These are phyloP conservation scores for Orchesellides sinensis DNA, from an alignment of 2,888 invertebrate genomes.

Conservation along the genomic window DNA sequence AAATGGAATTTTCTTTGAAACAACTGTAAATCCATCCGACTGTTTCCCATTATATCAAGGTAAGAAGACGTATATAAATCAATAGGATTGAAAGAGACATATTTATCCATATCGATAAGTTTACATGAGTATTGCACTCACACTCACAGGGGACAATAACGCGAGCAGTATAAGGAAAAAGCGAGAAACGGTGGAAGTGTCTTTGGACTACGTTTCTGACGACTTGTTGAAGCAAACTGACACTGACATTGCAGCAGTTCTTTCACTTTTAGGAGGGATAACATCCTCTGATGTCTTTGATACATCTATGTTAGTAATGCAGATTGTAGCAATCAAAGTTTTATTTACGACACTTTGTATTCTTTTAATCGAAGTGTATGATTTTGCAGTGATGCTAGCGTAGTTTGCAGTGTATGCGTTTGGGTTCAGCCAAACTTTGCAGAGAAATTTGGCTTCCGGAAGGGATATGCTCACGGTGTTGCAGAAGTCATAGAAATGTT, in stretches of 20 bases:
- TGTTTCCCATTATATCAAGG: too few species aligned
- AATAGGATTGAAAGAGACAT: too few species aligned
- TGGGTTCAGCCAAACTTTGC: constrained; percentile 69
- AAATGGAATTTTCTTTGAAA: too few species aligned
- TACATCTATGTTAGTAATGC: background rate
- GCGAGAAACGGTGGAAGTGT: background rate
- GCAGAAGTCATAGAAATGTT: constrained; percentile 59
- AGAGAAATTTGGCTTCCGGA: constrained; percentile 53
- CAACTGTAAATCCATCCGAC: too few species aligned
- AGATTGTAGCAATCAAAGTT: background rate
- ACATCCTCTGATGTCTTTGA: background rate
- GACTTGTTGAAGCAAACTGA: constrained; percentile 6
- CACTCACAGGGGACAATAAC: too few species aligned
- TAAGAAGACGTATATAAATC: too few species aligned
- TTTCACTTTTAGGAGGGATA: background rate
- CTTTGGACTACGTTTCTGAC: constrained; percentile 4
- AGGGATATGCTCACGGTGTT: constrained; percentile 39
- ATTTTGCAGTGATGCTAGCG: background rate
- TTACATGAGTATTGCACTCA: too few species aligned
- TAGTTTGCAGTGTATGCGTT: constrained; percentile 56
- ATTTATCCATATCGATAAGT: too few species aligned
- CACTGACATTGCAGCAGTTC: constrained; percentile 12
- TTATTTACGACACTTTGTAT: background rate
- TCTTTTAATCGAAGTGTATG: background rate
- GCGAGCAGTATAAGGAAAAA: background rate